These are phyloP conservation scores for Idaea biselata DNA, from an alignment of 2,888 invertebrate species.

Conservation along the genomic window DNA sequence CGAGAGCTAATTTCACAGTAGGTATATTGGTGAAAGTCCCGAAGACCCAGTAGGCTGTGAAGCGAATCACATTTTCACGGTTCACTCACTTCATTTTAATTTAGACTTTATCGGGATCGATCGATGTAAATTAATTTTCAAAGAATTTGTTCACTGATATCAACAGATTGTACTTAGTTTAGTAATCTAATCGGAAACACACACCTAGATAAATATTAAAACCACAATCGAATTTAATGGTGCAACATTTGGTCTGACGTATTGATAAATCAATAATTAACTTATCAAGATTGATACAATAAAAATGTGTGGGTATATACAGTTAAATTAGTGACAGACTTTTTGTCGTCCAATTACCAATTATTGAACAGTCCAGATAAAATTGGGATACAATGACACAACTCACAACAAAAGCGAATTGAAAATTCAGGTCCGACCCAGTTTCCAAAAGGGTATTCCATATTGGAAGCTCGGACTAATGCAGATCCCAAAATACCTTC, in stretches of 20 bases:
- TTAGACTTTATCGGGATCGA: slow-evolving; percentile 44
- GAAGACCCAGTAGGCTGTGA: slow-evolving; percentile 38
- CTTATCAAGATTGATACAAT: neutral
- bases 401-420: slow-evolving; percentile 19
- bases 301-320: neutral
- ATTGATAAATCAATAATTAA: slow-evolving; percentile 21
- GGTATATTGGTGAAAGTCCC: slow-evolving; percentile 33
- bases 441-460: slow-evolving; percentile 39
- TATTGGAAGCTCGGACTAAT: slow-evolving; percentile 33
- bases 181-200: neutral
- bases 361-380: slow-evolving; percentile 33
- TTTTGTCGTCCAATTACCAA: neutral
- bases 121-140: slow-evolving; percentile 42
- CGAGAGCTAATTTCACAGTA: slow-evolving; percentile 24
- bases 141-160: slow-evolving; percentile 5
- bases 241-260: slow-evolving; percentile 20
- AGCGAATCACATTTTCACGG: slow-evolving; percentile 44
- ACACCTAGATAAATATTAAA: neutral
- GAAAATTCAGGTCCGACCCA: slow-evolving; percentile 48
- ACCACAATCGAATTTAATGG: neutral
- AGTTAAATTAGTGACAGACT: neutral
- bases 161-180: neutral
- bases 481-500: slow-evolving; percentile 49
- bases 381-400: slow-evolving; percentile 30
- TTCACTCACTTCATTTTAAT: slow-evolving; percentile 41